Evolutionary conservation across 2,113 vertebrate genomes (phyloP).

Genomic region (Scophthalmus maximus): DNA sequence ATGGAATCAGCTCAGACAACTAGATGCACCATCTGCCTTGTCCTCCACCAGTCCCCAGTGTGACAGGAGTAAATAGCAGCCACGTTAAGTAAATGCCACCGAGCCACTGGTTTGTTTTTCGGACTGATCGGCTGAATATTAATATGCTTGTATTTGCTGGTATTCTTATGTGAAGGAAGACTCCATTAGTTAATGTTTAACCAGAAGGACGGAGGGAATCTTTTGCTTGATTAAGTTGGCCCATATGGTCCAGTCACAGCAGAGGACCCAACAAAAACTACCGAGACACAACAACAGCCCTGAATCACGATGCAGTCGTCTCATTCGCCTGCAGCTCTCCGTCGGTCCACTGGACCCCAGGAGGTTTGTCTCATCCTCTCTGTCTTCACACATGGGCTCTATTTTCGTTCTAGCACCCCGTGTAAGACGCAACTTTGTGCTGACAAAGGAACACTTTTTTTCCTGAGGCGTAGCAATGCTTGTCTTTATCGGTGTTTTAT

Average conservation of each 20-base stretch:
- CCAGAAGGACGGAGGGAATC: conserved; percentile 56
- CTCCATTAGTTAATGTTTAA: conserved; percentile 55
- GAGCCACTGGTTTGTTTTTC: conserved; percentile 50
- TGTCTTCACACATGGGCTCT: conserved; percentile 10
- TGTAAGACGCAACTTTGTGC: conserved; percentile 18
- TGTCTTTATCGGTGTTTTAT: conserved; percentile 19
- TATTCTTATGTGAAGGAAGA: conserved; percentile 28
- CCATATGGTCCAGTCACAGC: conserved; percentile 70
- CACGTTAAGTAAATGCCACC: conserved; percentile 71
- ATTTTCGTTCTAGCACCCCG: conserved; percentile 7
- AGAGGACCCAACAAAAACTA: conserved; percentile 52
- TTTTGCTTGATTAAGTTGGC: conserved; percentile 74
- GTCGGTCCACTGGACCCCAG: conserved; percentile 49
- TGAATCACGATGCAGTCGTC: conserved; percentile 76
- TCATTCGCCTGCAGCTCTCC: conserved; percentile 71
- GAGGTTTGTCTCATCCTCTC: conserved; percentile 30
- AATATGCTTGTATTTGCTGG: conserved; percentile 35
- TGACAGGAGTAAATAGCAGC: conserved; percentile 64
- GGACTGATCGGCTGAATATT: conserved; percentile 52
- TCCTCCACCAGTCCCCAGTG: conserved; percentile 57
- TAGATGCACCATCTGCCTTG: conserved; percentile 72
- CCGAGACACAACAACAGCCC: conserved; percentile 54
- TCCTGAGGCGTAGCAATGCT: conserved; percentile 4
- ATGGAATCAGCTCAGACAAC: conserved; percentile 67
- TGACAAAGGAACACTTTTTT: conserved; percentile 40